These are phyloP conservation scores for Spilosoma lubricipeda DNA, from an alignment of 2,888 invertebrate genomes.

Conservation along the genomic window DNA sequence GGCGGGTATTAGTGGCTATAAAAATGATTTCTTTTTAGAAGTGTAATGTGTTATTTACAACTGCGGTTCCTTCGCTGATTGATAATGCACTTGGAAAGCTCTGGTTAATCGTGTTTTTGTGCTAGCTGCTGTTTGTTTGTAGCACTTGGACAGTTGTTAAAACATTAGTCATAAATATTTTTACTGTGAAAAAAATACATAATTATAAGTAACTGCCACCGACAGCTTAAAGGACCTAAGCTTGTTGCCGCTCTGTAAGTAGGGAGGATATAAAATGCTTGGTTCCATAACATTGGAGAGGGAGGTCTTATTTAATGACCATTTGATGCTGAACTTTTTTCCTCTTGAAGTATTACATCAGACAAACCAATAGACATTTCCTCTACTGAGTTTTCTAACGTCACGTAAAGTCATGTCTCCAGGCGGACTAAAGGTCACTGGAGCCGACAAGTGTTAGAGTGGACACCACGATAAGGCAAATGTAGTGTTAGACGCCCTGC, in stretches of 20 bases:
- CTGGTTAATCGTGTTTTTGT: constrained; percentile 4
- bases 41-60: constrained; percentile 53
- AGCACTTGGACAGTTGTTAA: neutral
- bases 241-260: too few species aligned
- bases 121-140: neutral
- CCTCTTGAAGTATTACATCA: neutral
- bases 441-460: too few species aligned
- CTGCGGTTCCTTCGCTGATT: constrained; percentile 38
- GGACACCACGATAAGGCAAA: too few species aligned
- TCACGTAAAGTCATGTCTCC: too few species aligned
- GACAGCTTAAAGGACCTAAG: too few species aligned
- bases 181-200: too few species aligned
- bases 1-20: constrained; percentile 58
- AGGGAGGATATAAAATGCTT: too few species aligned
- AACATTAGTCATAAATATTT: neutral
- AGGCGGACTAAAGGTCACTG: too few species aligned
- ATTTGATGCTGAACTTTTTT: neutral
- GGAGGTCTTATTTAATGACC: neutral
- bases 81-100: constrained; percentile 36
- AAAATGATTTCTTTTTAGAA: constrained; percentile 54
- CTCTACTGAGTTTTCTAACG: too few species aligned
- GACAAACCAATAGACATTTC: neutral
- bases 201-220: too few species aligned
- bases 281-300: too few species aligned
- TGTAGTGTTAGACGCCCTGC: too few species aligned